Percentiles rank a stretch among this genome's conserved stretches.
phyloP scores from a whole-genome alignment of 2,888 invertebrate genomes.

The Onchidella celtica region DNA sequence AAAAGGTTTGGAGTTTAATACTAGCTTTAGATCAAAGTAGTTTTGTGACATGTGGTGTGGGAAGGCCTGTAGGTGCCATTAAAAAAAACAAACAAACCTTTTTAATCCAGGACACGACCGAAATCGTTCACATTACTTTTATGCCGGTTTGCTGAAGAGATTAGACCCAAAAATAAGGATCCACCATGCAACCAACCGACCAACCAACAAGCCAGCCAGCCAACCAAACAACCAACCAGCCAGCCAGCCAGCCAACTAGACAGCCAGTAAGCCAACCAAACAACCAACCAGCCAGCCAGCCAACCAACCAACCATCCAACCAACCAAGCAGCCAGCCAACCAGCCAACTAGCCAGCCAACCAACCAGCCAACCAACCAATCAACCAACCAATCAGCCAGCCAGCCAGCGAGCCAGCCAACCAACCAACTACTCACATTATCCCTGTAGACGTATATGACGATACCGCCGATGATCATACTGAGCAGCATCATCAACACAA shows the following conservation, averaged over 20 bases:
- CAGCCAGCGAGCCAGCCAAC: neutral
- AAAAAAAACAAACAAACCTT: too few species aligned
- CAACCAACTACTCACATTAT: slow-evolving; percentile 84
- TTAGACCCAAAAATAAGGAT: too few species aligned
- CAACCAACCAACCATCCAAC: neutral
- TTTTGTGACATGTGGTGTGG: neutral
- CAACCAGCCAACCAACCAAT: neutral
- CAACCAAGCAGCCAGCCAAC: neutral
- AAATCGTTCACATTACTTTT: too few species aligned
- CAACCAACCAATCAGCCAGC: neutral
- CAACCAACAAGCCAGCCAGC: too few species aligned
- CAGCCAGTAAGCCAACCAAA: neutral
- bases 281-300: neutral
- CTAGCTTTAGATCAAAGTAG: neutral
- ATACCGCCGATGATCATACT: slow-evolving; percentile 95
- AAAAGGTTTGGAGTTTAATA: neutral
- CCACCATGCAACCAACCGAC: too few species aligned
- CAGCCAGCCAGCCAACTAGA: too few species aligned
- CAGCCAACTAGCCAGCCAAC: neutral
- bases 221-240: too few species aligned
- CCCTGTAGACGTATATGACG: slow-evolving; percentile 93
- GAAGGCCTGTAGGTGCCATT: too few species aligned
- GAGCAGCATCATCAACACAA: slow-evolving; percentile 92
- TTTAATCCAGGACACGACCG: too few species aligned
- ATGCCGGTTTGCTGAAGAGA: too few species aligned